These are phyloP conservation scores for Drosophila rufa DNA, from an alignment of 1,140 invertebrate genomes.

Conservation along the genomic window DNA sequence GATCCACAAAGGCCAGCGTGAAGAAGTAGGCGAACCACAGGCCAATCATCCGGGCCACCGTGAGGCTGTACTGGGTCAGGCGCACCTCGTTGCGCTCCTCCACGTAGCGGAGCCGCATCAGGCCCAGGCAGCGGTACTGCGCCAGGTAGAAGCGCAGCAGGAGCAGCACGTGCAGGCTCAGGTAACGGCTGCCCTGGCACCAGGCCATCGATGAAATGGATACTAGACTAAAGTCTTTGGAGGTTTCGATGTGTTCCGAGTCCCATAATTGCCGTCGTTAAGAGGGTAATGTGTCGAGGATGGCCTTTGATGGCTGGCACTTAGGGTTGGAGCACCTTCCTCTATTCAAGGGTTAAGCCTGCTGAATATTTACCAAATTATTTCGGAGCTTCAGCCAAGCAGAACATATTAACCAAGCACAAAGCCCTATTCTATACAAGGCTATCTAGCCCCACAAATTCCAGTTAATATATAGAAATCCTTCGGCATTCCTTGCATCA, in stretches of 20 bases:
- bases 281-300: slow-evolving; percentile 16
- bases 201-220: slow-evolving; percentile 32
- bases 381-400: background rate
- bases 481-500: slow-evolving; percentile 38
- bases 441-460: background rate
- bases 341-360: background rate
- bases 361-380: background rate
- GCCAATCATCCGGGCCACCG: slow-evolving; percentile 46
- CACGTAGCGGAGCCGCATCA: slow-evolving; percentile 51
- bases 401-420: slow-evolving; percentile 4
- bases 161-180: slow-evolving; percentile 47
- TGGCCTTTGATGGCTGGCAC: background rate
- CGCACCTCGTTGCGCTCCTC: slow-evolving; percentile 25
- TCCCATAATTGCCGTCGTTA: slow-evolving; percentile 14
- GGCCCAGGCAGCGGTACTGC: slow-evolving; percentile 46
- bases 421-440: background rate
- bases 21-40: slow-evolving; percentile 43
- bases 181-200: slow-evolving; percentile 45
- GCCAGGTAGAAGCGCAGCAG: slow-evolving; percentile 59
- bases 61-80: slow-evolving; percentile 46
- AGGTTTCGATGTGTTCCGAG: background rate
- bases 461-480: slow-evolving; percentile 3
- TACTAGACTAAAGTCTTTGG: background rate
- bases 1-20: slow-evolving; percentile 26
- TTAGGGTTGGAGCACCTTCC: background rate